These are phyloP conservation scores for Cephus nigrinus DNA, from an alignment of 2,888 invertebrate genomes.

Conservation along the genomic window DNA sequence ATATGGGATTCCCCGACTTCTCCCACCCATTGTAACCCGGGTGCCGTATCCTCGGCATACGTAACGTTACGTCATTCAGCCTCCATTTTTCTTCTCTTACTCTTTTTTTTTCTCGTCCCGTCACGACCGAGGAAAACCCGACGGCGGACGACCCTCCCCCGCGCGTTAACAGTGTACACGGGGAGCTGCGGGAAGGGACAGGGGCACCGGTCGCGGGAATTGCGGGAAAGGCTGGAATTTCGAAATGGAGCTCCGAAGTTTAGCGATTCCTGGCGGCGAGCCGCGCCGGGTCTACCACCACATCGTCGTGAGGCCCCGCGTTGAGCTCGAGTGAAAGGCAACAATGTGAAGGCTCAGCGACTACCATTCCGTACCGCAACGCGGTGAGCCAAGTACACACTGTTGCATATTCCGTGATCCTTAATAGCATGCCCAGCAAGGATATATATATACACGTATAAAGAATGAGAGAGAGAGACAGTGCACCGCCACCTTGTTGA, in stretches of 20 bases:
- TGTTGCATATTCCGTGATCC: neutral
- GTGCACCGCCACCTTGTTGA: neutral
- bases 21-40: neutral
- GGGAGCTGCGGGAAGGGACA: neutral
- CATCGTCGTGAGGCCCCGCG: neutral
- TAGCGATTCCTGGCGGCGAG: neutral
- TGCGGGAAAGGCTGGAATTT: conserved; percentile 1
- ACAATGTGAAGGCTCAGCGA: conserved; percentile 58
- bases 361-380: conserved; percentile 3
- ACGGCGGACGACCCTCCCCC: neutral
- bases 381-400: neutral
- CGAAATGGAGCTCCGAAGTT: conserved; percentile 2
- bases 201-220: neutral
- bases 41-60: neutral
- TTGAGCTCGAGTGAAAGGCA: conserved; percentile 57
- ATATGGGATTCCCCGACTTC: neutral
- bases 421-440: neutral
- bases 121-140: neutral
- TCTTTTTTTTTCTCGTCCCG: neutral
- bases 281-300: neutral
- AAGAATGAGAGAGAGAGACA: neutral
- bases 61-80: neutral
- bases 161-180: neutral
- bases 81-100: neutral
- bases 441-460: neutral